A percentile compares a stretch with the other conserved stretches of the same genome.
phyloP scores from a whole-genome alignment of 2,113 vertebrate species.

The Toxotes jaculatrix region DNA sequence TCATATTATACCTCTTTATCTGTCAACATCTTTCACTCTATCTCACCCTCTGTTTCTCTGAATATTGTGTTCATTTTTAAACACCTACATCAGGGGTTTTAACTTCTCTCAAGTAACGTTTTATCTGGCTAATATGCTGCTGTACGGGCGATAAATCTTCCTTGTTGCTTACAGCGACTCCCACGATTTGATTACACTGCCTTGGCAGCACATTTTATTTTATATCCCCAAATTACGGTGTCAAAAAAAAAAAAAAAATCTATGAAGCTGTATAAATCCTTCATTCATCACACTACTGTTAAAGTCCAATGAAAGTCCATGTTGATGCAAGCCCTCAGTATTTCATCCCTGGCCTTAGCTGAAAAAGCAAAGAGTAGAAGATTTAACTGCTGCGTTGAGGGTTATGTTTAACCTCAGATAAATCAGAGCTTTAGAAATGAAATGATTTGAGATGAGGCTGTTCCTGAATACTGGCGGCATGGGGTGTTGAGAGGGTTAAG shows the following conservation, averaged over 20 bases:
- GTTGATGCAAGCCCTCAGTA: constrained; percentile 68
- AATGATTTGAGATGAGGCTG: constrained; percentile 50
- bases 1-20: constrained; percentile 28
- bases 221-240: constrained; percentile 63
- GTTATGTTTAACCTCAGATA: constrained; percentile 42
- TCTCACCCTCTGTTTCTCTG: constrained; percentile 3
- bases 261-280: constrained; percentile 57
- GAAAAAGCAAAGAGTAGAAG: constrained; percentile 23
- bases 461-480: constrained; percentile 19
- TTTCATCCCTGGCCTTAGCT: constrained; percentile 59
- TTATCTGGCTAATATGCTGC: constrained; percentile 63
- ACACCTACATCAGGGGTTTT: constrained; percentile 49
- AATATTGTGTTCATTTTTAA: constrained; percentile 28
- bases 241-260: constrained; percentile 32
- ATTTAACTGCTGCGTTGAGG: constrained; percentile 33
- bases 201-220: constrained; percentile 66
- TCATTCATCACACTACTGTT: constrained; percentile 62
- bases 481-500: constrained; percentile 70
- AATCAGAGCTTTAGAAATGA: constrained; percentile 54
- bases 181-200: constrained; percentile 69
- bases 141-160: constrained; percentile 68
- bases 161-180: constrained; percentile 48
- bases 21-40: constrained; percentile 21
- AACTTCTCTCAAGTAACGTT: constrained; percentile 67
- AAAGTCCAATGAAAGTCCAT: constrained; percentile 61